Conservation (phyloP, 2,113 vertebrate genomes). For the Brachirus orientalis region DNA sequence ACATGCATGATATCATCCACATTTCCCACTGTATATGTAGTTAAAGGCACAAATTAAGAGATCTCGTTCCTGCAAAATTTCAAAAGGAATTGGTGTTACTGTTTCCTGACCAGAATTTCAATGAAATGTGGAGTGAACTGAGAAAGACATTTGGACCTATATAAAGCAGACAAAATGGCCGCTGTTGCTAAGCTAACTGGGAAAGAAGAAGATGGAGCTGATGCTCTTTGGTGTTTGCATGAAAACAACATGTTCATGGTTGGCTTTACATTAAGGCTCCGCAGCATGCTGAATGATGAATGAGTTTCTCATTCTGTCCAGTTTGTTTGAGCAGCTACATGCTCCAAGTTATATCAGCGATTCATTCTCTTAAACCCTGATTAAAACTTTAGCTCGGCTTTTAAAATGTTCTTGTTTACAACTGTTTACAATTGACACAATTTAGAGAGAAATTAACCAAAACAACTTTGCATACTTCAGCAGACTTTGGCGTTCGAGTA, state of each 20-base stretch:
- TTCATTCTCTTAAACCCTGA: not conserved
- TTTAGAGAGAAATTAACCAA: conserved; percentile 33
- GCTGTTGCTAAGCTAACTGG: conserved; percentile 74
- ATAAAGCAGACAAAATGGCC: conserved; percentile 81
- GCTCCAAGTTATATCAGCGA: too few species aligned
- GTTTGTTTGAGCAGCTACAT: not conserved
- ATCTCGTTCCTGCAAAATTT: not conserved
- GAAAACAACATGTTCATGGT: conserved; percentile 7
- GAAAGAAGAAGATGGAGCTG: conserved; percentile 69
- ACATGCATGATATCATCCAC: not conserved
- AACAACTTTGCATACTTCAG: conserved; percentile 11
- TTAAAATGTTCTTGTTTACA: not conserved
- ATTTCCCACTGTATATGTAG: conserved; percentile 1
- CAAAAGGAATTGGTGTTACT: conserved; percentile 1
- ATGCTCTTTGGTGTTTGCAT: conserved; percentile 32
- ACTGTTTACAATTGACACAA: conserved; percentile 14
- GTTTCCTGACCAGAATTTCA: conserved; percentile 25
- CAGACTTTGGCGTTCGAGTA: conserved; percentile 22
- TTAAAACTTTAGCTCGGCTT: not conserved
- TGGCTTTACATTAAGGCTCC: not conserved
- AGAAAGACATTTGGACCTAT: conserved; percentile 41
- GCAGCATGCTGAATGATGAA: too few species aligned
- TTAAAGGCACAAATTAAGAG: conserved; percentile 41
- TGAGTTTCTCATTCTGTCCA: not conserved
- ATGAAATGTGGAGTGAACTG: conserved; percentile 25